Conservation (phyloP, 2,888 invertebrate genomes). For the Nemoura dubitans region DNA sequence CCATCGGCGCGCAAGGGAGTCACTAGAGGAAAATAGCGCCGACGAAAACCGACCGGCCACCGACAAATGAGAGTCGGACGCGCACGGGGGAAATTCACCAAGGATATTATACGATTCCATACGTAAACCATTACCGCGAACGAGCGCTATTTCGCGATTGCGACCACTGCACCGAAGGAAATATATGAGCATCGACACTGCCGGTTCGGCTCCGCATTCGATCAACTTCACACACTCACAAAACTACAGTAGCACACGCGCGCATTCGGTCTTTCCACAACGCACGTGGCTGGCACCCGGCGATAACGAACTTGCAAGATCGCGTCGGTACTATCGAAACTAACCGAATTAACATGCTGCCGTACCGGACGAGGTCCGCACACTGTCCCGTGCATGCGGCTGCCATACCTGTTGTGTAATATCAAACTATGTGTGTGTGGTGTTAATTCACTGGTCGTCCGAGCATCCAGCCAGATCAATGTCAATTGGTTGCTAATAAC, state of each 20-base stretch:
- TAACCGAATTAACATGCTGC: conserved; percentile 1
- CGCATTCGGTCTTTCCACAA: neutral
- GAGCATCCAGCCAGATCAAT: conserved; percentile 48
- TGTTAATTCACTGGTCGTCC: conserved; percentile 13
- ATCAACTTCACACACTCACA: conserved; percentile 19
- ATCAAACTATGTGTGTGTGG: conserved; percentile 23
- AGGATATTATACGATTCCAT: neutral
- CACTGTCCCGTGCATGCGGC: conserved; percentile 9
- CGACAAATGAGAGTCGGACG: neutral
- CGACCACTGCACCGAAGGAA: neutral
- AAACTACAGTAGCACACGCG: neutral
- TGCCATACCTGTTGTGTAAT: conserved; percentile 23
- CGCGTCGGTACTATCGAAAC: neutral
- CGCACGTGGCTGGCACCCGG: conserved; percentile 19
- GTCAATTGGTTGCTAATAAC: conserved; percentile 52
- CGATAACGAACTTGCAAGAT: conserved; percentile 13
- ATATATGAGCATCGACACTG: neutral
- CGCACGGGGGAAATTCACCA: neutral
- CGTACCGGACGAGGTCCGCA: neutral
- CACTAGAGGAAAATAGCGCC: neutral
- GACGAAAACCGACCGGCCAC: neutral
- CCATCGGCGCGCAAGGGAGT: neutral
- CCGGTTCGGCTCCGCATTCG: neutral
- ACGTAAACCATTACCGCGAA: too few species aligned
- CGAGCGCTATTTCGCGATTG: neutral